Percentiles rank a stretch among this genome's conserved stretches.
Conservation (phyloP, 2,888 invertebrate genomes). For the Torymus auratus region DNA sequence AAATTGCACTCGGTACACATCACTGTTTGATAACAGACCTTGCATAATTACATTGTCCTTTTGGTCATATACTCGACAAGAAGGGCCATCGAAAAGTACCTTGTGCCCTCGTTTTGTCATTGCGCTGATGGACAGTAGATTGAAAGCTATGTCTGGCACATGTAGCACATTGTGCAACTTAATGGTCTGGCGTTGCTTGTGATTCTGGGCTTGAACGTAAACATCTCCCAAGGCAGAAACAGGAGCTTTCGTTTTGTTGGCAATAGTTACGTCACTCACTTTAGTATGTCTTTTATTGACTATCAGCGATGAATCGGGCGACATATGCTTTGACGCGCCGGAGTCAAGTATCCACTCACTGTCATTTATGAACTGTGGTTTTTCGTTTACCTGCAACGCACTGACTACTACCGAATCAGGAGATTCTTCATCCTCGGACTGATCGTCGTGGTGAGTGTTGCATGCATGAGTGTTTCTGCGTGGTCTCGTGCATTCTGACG, state of each 20-base stretch:
- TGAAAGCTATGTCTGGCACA: neutral
- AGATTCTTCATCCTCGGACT: neutral
- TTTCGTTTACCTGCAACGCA: neutral
- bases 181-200: neutral
- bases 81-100: neutral
- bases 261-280: neutral
- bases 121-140: constrained; percentile 1
- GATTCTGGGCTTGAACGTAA: neutral
- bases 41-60: neutral
- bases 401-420: neutral
- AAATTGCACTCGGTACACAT: neutral
- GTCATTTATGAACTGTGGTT: neutral
- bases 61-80: neutral
- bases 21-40: neutral
- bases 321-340: constrained; percentile 1
- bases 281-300: neutral
- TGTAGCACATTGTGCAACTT: neutral
- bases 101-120: neutral
- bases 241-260: neutral
- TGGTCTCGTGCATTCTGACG: no score
- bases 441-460: neutral
- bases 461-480: neutral
- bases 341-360: neutral
- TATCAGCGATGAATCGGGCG: neutral
- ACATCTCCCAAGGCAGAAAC: neutral